Conservation (phyloP, 2,888 invertebrate genomes). For the Amphipyra berbera region DNA sequence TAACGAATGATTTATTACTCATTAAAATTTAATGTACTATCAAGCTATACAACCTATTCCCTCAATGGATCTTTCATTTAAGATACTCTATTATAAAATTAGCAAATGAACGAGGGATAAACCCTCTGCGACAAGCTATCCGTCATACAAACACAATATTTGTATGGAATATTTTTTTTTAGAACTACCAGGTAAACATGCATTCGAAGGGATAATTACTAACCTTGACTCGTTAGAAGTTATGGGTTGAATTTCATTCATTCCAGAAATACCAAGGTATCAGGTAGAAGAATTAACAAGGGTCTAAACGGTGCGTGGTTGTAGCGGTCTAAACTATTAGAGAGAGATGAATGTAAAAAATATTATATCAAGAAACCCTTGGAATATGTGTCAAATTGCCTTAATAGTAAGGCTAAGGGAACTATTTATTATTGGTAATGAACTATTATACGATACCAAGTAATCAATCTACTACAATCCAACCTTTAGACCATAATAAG, state of each 20-base stretch:
- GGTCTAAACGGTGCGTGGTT: constrained; percentile 9
- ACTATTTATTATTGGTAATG: too few species aligned
- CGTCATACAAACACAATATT: too few species aligned
- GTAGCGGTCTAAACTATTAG: constrained; percentile 7
- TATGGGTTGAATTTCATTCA: constrained; percentile 32
- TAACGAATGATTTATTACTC: constrained; percentile 43
- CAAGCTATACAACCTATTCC: constrained; percentile 2
- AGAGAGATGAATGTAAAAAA: constrained; percentile 10
- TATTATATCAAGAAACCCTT: not conserved
- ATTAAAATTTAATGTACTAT: constrained; percentile 31
- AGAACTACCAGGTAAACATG: constrained; percentile 1
- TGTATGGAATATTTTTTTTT: too few species aligned
- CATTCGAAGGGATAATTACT: constrained; percentile 12
- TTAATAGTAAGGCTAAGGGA: not conserved
- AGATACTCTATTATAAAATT: not conserved
- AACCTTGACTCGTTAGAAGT: constrained; percentile 2
- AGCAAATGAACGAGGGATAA: too few species aligned
- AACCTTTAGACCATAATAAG: constrained; percentile 5
- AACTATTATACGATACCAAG: constrained; percentile 9
- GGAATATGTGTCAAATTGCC: not conserved
- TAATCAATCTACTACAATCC: constrained; percentile 4
- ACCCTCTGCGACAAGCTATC: too few species aligned
- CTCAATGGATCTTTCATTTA: not conserved
- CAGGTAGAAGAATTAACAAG: constrained; percentile 51
- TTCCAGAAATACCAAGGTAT: constrained; percentile 47